Evolutionary conservation across 2,797 vertebrate species (phyloP), one percentile per base, ranked within the genome.

Genomic region (Anabacerthia variegaticeps): DNA sequence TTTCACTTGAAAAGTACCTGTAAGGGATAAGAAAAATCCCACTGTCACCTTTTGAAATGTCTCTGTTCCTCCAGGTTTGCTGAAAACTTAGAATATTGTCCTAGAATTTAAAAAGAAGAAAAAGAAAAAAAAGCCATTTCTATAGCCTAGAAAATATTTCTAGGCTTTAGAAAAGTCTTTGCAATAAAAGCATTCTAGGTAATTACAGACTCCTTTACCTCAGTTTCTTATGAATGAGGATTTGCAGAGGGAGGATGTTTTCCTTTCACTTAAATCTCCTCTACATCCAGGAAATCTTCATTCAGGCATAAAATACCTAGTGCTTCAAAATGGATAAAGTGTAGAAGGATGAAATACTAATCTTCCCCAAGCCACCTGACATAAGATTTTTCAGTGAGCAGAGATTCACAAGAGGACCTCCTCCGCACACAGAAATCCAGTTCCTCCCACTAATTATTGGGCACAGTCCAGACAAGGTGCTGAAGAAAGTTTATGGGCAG

Each of bases 1-100:
- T 74, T 92, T 95, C 72, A 68, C 54, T 78, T 94, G 65, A 71
- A 55, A 69, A 84, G 72, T 73, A 61, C 22, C 97, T 98, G 79
- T 30, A 91, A 93, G 66, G 58, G 71, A 72, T 19, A 61, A 85
- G 54, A 58, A 87, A 77, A 81, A 96, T 71, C 65, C 41, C 43
- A 36, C 10, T 74, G 48, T 85, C 26, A 23, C 39, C 55, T 74
- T 95, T 92, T 84, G 80, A n/a, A 95, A 92, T 48, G 67, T 69
- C 79, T 94, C 37, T 61, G 66, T 89, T 81, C 74, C 71, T 77
- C 34, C 80, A 85, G 34, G 32, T 68, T 69, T 82, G 36, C 46
- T 48, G 52, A 82, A 79, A 96, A 30, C n/a, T 61, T 85, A 49
- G 61, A 49, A 49, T 93, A 41, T 20, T 52, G 65, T 59, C n/a